Percentiles rank a stretch among this genome's conserved stretches.
These are phyloP conservation scores for Urosaurus nigricauda DNA, from an alignment of 2,797 vertebrate species.

Conservation along the genomic window DNA sequence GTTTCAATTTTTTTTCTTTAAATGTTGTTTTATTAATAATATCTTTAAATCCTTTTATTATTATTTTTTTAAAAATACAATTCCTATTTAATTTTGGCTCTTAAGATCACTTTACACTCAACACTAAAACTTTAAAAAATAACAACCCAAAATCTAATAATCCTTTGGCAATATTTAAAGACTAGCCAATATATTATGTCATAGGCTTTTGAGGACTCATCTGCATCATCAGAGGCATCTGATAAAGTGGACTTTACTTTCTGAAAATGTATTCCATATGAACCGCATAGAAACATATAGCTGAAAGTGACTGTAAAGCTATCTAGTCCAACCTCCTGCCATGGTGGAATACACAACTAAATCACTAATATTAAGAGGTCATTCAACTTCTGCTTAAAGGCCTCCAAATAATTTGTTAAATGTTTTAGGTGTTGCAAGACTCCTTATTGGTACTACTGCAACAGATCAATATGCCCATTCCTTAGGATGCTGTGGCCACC, in stretches of 20 bases:
- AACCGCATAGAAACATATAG: neutral
- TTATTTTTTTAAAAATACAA: neutral
- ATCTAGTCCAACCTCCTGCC: no score
- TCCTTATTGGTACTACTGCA: neutral
- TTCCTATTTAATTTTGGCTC: neutral
- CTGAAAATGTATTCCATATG: neutral
- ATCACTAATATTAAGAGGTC: no score
- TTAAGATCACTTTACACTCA: rapidly evolving
- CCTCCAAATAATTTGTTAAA: neutral
- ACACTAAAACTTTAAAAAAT: neutral
- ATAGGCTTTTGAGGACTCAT: neutral
- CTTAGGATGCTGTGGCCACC: neutral
- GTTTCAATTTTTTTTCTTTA: neutral
- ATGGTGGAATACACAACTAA: no score
- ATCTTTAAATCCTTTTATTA: neutral
- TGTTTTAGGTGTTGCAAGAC: neutral
- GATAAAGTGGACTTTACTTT: neutral
- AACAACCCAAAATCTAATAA: neutral
- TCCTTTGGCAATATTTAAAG: neutral
- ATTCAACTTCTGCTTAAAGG: no score
- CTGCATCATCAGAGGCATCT: neutral
- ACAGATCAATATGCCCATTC: neutral
- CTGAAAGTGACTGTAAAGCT: no score
- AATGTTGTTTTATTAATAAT: neutral
- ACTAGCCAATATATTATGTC: neutral